These are phyloP conservation scores for Tyria jacobaeae DNA, from an alignment of 2,888 invertebrate species.

Conservation along the genomic window DNA sequence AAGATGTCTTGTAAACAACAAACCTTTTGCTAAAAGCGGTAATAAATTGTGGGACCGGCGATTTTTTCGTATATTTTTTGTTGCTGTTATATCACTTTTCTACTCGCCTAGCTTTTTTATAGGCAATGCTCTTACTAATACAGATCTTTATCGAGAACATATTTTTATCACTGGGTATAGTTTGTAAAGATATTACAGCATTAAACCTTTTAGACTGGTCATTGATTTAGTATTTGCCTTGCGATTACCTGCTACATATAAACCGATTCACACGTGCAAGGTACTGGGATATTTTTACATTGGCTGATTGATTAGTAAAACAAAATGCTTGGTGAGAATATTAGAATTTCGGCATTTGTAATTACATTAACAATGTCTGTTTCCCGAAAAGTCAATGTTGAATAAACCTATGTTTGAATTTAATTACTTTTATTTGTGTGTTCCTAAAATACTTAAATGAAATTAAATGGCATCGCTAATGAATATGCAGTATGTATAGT, in stretches of 20 bases:
- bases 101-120: constrained; percentile 58
- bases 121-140: constrained; percentile 53
- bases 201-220: constrained; percentile 13
- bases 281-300: too few relatives aligned
- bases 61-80: constrained; percentile 56
- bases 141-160: constrained; percentile 48
- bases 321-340: too few relatives aligned
- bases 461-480: constrained; percentile 57
- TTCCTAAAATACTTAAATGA: constrained; percentile 48
- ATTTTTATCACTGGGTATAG: constrained; percentile 27
- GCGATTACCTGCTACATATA: not conserved
- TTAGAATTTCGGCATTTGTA: too few relatives aligned
- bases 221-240: constrained; percentile 6
- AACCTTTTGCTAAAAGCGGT: constrained; percentile 83
- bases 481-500: constrained; percentile 65
- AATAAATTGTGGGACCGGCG: constrained; percentile 72
- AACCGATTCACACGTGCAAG: not conserved
- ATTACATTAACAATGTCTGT: not conserved
- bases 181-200: constrained; percentile 29
- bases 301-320: constrained; percentile 1
- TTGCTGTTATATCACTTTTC: constrained; percentile 60
- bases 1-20: constrained; percentile 82
- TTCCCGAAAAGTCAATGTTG: constrained; percentile 34
- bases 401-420: constrained; percentile 46
- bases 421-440: constrained; percentile 51